phyloP scores from a whole-genome alignment of 2,888 invertebrate species.

The Himalopsyche kuldschensis region DNA sequence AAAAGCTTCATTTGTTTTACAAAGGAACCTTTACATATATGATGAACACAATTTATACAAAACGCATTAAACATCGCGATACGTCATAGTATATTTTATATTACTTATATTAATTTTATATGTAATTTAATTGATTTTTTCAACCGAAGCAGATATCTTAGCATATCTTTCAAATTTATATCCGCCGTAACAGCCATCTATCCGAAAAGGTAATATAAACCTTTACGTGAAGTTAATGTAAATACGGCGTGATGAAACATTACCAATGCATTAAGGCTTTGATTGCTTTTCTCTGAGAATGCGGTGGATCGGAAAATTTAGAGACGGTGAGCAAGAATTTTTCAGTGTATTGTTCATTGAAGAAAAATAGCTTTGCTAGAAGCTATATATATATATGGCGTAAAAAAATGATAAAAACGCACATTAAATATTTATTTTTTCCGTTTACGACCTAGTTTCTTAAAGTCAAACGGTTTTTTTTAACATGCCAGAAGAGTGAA shows the following conservation, averaged over 20 bases:
- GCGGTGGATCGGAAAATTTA: slow-evolving; percentile 20
- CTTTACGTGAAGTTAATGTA: slow-evolving; percentile 19
- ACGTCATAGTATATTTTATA: too few species aligned
- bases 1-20: too few species aligned
- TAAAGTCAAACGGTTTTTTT: too few species aligned
- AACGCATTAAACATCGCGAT: too few species aligned
- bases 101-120: too few species aligned
- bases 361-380: neutral
- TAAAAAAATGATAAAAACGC: neutral
- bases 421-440: too few species aligned
- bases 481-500: too few species aligned
- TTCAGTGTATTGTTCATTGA: neutral
- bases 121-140: too few species aligned
- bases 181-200: neutral
- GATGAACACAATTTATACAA: too few species aligned
- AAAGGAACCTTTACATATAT: too few species aligned
- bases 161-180: neutral
- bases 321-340: neutral
- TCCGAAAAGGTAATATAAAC: slow-evolving; percentile 9
- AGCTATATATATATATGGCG: neutral
- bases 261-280: slow-evolving; percentile 37
- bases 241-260: slow-evolving; percentile 32
- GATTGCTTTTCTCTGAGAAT: slow-evolving; percentile 30
- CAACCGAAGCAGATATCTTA: too few species aligned
- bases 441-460: too few species aligned